Percentiles rank a stretch among this genome's conserved stretches.
Evolutionary conservation across 2,113 vertebrate genomes (phyloP).

Genomic region (Delphinus delphis): DNA sequence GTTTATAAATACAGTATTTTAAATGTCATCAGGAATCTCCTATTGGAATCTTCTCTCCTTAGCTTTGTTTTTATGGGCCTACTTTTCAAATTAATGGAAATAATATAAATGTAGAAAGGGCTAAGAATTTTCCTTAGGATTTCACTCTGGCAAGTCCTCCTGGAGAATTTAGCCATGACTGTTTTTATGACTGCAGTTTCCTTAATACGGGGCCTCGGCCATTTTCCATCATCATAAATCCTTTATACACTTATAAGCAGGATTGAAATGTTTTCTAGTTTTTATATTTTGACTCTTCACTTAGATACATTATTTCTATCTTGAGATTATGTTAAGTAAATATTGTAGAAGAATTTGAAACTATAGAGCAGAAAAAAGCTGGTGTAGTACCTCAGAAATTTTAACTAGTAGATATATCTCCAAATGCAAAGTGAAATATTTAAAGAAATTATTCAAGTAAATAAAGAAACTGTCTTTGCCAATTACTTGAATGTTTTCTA

Average conservation of each 20-base stretch:
- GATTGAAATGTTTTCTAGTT: constrained; percentile 53
- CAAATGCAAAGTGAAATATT: constrained; percentile 14
- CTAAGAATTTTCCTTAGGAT: constrained; percentile 42
- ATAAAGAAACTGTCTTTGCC: not conserved
- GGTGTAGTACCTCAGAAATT: not conserved
- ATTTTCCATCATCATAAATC: constrained; percentile 64
- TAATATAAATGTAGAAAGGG: not conserved
- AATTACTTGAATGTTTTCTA: constrained; percentile 43
- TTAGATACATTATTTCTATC: constrained; percentile 44
- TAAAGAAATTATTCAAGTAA: constrained; percentile 39
- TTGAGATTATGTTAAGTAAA: constrained; percentile 42
- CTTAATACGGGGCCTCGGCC: not conserved
- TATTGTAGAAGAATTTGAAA: not conserved
- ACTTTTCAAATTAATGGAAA: constrained; percentile 42
- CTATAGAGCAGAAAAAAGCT: not conserved
- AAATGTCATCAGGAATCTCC: not conserved
- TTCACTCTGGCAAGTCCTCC: constrained; percentile 26
- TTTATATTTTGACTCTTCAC: constrained; percentile 48
- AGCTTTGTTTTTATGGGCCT: not conserved
- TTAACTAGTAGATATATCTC: not conserved
- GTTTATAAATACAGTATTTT: constrained; percentile 40
- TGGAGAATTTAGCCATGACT: constrained; percentile 30
- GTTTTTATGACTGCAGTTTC: constrained; percentile 62
- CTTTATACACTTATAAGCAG: constrained; percentile 45
- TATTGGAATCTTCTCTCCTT: not conserved